phyloP scores from a whole-genome alignment of 2,797 vertebrate genomes.

The Coendou prehensilis region DNA sequence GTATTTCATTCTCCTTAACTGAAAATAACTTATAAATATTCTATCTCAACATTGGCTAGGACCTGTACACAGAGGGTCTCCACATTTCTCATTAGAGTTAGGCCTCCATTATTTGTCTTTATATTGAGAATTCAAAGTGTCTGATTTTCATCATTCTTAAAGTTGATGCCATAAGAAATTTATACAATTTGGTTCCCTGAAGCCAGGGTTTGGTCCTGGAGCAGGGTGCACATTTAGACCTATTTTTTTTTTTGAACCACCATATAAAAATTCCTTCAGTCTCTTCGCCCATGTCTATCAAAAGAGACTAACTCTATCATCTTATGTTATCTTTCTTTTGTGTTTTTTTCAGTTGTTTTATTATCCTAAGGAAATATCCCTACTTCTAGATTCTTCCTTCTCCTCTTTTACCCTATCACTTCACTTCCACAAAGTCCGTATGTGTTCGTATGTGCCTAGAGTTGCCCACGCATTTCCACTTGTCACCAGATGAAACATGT shows the following conservation, averaged over 20 bases:
- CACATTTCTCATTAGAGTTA: background rate
- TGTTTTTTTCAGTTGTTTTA: background rate
- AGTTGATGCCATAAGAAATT: background rate
- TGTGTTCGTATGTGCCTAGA: background rate
- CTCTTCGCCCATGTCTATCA: background rate
- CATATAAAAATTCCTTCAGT: background rate
- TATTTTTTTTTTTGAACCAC: background rate
- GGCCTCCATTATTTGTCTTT: background rate
- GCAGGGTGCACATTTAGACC: fast-evolving
- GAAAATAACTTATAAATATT: background rate
- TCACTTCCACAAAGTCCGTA: background rate
- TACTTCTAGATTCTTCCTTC: background rate
- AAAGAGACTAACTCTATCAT: background rate
- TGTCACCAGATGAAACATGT: background rate
- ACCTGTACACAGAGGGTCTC: background rate
- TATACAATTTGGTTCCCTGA: background rate
- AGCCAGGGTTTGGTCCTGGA: background rate
- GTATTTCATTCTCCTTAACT: background rate
- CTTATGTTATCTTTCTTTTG: background rate
- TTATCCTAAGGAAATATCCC: background rate
- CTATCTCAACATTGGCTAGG: background rate
- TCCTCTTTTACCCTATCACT: background rate
- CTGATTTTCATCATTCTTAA: background rate
- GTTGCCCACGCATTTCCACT: background rate
- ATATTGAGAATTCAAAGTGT: background rate